phyloP scores from a whole-genome alignment of 2,888 invertebrate species.

The Athetis lepigone region DNA sequence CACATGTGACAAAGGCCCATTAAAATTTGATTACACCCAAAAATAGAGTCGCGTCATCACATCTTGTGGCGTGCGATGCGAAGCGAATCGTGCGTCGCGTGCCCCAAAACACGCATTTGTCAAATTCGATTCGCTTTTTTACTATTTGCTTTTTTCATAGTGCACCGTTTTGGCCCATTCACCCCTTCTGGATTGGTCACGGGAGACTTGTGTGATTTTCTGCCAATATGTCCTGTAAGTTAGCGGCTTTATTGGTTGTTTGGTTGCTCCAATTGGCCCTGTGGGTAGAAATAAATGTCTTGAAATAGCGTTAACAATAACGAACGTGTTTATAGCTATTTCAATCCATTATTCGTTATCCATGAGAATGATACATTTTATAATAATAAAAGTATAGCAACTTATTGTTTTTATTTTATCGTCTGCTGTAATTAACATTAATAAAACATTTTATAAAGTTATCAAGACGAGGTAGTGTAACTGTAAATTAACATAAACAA shows the following conservation, averaged over 20 bases:
- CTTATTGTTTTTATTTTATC: conserved; percentile 36
- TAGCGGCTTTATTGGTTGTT: conserved; percentile 80
- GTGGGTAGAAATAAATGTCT: conserved; percentile 62
- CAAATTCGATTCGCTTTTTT: conserved; percentile 88
- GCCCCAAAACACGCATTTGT: conserved; percentile 89
- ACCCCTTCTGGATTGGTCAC: conserved; percentile 86
- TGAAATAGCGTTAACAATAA: conserved; percentile 34
- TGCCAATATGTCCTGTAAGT: conserved; percentile 86
- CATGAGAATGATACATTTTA: conserved; percentile 27
- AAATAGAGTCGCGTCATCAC: conserved; percentile 68
- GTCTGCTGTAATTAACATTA: conserved; percentile 52
- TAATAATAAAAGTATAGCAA: conserved; percentile 37
- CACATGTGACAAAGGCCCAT: conserved; percentile 67
- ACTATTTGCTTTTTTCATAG: conserved; percentile 83
- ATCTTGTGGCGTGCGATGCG: conserved; percentile 72
- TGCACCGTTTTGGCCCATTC: conserved; percentile 71
- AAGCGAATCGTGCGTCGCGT: conserved; percentile 83
- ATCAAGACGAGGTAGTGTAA: conserved; percentile 28
- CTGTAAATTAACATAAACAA: conserved; percentile 35
- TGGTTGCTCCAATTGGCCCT: conserved; percentile 69
- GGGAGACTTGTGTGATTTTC: conserved; percentile 81
- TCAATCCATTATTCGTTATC: conserved; percentile 48
- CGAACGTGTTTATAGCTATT: conserved; percentile 35
- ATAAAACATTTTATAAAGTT: conserved; percentile 49
- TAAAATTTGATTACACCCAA: conserved; percentile 72